These are phyloP conservation scores for Acanthornis magna DNA, from an alignment of 2,797 vertebrate species.

Conservation along the genomic window DNA sequence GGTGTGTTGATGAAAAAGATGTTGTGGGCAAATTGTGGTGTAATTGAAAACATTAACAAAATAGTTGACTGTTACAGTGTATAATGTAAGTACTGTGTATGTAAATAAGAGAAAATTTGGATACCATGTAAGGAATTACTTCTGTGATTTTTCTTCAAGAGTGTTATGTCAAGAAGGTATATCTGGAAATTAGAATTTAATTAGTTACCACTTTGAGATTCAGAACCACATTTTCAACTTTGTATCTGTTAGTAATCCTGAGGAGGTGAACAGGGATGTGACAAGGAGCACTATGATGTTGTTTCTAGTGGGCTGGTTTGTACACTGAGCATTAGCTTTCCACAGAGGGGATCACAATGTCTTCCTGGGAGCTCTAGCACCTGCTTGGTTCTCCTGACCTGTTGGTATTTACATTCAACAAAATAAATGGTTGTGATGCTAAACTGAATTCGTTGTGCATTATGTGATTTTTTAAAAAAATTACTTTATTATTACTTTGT, in stretches of 20 bases:
- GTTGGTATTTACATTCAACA: not conserved
- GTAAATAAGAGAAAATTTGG: not conserved
- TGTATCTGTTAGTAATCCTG: not conserved
- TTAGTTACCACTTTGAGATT: not conserved
- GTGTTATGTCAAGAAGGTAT: not conserved
- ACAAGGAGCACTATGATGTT: not conserved
- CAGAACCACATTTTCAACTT: not conserved
- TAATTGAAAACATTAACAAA: not conserved
- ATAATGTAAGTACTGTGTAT: not conserved
- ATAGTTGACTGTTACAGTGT: not conserved
- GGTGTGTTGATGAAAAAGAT: not conserved
- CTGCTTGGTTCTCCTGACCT: not conserved
- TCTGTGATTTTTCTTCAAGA: not conserved
- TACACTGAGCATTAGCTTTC: not conserved
- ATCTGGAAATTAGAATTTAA: not conserved
- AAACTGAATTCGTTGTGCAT: constrained; percentile 26
- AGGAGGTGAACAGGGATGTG: not conserved
- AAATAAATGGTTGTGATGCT: constrained; percentile 52
- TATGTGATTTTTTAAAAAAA: not conserved
- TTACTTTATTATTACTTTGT: not conserved
- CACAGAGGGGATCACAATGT: not conserved
- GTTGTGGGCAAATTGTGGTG: not conserved
- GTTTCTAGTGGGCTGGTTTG: not conserved
- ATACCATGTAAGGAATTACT: not conserved
- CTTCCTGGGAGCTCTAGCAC: not conserved